These are phyloP conservation scores for Diarsia brunnea DNA, from an alignment of 2,888 invertebrate species.

Conservation along the genomic window DNA sequence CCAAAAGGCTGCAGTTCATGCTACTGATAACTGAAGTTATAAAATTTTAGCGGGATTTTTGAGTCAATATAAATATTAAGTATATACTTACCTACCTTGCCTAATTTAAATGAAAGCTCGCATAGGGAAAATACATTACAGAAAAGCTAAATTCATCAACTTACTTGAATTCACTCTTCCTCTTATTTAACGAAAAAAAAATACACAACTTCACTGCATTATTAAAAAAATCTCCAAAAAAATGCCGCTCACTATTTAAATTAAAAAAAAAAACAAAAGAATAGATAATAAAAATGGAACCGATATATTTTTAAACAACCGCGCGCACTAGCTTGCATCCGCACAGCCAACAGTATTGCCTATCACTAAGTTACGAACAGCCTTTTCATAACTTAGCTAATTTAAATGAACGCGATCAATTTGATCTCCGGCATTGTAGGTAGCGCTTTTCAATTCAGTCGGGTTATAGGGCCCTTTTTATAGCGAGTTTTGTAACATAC, in stretches of 20 bases:
- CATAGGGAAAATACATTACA: neutral
- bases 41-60: neutral
- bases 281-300: neutral
- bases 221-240: neutral
- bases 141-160: constrained; percentile 13
- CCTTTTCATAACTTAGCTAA: constrained; percentile 26
- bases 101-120: neutral
- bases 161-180: constrained; percentile 34
- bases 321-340: constrained; percentile 36
- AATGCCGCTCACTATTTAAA: neutral
- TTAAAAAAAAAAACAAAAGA: neutral
- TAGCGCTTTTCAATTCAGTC: constrained; percentile 32
- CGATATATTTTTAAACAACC: constrained; percentile 5
- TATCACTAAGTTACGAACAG: constrained; percentile 47
- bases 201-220: constrained; percentile 46
- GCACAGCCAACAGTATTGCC: constrained; percentile 31
- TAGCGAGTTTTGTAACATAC: constrained; percentile 10
- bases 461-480: constrained; percentile 19
- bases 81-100: neutral
- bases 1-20: neutral
- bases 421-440: constrained; percentile 10
- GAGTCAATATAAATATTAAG: no score
- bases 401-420: constrained; percentile 28
- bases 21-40: neutral
- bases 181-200: neutral